These are phyloP conservation scores for Drosophila sucinea DNA, from an alignment of 1,140 invertebrate species.

Conservation along the genomic window DNA sequence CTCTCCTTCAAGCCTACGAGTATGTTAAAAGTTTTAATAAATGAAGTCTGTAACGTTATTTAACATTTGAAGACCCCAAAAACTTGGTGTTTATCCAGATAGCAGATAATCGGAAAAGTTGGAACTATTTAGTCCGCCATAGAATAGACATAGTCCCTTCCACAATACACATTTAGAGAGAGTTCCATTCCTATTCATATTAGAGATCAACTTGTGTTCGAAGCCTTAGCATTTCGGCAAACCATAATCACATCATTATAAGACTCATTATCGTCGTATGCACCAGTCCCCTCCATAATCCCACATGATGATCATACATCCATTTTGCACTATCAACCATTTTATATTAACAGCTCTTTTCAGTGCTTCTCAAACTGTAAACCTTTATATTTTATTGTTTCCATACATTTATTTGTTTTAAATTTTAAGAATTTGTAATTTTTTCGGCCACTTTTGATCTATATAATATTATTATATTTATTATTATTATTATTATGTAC, in stretches of 20 bases:
- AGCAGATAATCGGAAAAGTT: no score
- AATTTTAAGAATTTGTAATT: conserved; percentile 36
- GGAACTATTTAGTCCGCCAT: no score
- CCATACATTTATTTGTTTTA: conserved; percentile 43
- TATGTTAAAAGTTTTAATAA: no score
- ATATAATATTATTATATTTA: conserved; percentile 18
- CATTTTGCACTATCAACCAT: conserved; percentile 39
- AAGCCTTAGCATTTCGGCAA: no score
- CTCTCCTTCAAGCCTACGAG: no score
- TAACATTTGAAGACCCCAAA: no score
- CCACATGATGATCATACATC: not conserved
- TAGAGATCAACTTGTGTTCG: no score
- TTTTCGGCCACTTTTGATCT: conserved; percentile 58
- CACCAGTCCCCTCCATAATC: not conserved
- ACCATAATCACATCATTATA: not conserved
- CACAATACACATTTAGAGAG: no score
- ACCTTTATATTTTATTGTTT: not conserved
- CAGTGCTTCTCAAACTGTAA: conserved; percentile 75
- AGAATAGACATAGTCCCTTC: no score
- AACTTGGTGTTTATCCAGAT: no score
- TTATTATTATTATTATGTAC: conserved; percentile 33
- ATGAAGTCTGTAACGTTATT: no score
- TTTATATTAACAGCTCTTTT: conserved; percentile 77
- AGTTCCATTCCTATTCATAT: no score
- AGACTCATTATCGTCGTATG: not conserved